Evolutionary conservation across 2,888 invertebrate genomes (phyloP).

Genomic region (Pristionchus japonicus): DNA sequence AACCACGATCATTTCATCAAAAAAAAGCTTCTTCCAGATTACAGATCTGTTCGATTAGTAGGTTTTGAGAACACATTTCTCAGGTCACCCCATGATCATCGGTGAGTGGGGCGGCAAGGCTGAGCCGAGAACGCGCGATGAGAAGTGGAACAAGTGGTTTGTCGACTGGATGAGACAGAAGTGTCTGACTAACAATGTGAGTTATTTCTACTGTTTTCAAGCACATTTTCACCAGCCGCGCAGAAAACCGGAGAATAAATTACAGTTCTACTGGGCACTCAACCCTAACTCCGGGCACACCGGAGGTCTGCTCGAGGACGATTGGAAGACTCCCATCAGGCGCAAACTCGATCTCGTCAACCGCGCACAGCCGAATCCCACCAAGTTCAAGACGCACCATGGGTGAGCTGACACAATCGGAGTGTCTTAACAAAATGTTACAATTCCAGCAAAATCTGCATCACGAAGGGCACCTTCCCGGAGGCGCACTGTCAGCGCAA

Average conservation of each 20-base stretch:
- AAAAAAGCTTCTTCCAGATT: neutral
- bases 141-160: neutral
- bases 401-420: neutral
- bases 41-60: neutral
- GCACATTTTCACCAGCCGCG: too few relatives aligned
- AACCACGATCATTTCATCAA: neutral
- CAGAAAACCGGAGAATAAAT: too few relatives aligned
- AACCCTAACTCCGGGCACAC: constrained; percentile 47
- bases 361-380: neutral
- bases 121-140: neutral
- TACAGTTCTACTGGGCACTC: constrained; percentile 47
- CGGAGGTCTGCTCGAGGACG: constrained; percentile 42
- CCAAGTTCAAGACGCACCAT: neutral
- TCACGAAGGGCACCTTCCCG: too few relatives aligned
- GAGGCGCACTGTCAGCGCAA: too few relatives aligned
- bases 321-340: constrained; percentile 22
- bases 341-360: neutral
- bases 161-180: neutral
- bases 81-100: constrained; percentile 11
- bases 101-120: constrained; percentile 44
- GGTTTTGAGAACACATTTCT: neutral
- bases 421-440: too few relatives aligned
- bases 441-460: too few relatives aligned
- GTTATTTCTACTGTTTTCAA: neutral
- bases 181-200: constrained; percentile 12